Evolutionary conservation across 2,797 vertebrate species (phyloP).

Genomic region (Diceros bicornis): DNA sequence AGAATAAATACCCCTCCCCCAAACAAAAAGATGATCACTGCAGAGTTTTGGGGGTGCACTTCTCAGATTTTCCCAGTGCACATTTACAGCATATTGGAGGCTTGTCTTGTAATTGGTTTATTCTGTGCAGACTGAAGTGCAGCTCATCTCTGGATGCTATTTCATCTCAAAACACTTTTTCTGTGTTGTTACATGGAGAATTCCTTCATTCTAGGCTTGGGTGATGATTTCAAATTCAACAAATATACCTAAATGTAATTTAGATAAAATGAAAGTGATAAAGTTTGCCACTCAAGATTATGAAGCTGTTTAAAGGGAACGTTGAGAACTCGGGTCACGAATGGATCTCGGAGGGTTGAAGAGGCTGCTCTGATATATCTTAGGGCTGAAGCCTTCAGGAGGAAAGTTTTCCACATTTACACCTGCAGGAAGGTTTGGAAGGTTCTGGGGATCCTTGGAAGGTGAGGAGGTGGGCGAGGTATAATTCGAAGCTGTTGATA

Average conservation of each 20-base stretch:
- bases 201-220: background rate
- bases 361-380: background rate
- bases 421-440: background rate
- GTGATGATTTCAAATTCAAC: constrained; percentile 1
- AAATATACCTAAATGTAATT: background rate
- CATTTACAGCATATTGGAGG: background rate
- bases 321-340: background rate
- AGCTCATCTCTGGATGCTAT: background rate
- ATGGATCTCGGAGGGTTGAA: background rate
- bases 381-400: background rate
- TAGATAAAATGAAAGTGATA: background rate
- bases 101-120: background rate
- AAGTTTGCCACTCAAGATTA: background rate
- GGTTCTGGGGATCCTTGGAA: background rate
- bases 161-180: background rate
- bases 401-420: background rate
- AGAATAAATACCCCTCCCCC: background rate
- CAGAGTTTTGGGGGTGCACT: background rate
- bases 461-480: background rate
- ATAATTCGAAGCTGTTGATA: constrained; percentile 21
- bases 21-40: background rate
- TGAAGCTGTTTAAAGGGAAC: background rate
- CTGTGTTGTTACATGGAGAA: background rate
- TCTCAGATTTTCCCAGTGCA: background rate
- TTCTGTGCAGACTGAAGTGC: background rate